A percentile compares a stretch with the other conserved stretches of the same genome.
Evolutionary conservation across 2,888 invertebrate genomes (phyloP).

Genomic region (Muscina levida): DNA sequence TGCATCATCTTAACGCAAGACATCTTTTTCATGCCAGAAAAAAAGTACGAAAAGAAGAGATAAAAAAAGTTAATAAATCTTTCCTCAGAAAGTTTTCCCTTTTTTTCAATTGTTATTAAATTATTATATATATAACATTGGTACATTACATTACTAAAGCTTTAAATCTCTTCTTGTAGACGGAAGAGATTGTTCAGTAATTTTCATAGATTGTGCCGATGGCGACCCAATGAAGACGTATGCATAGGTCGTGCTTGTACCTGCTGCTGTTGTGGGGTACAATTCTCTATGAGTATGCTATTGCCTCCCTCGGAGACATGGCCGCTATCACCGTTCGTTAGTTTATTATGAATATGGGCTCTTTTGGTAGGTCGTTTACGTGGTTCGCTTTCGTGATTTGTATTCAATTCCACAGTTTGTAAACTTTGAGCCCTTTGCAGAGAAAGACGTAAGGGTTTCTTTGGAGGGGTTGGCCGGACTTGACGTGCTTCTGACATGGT

Average conservation of each 20-base stretch:
- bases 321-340: constrained; percentile 61
- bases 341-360: constrained; percentile 74
- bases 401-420: constrained; percentile 83
- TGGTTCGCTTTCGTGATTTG: constrained; percentile 74
- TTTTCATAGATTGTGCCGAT: constrained; percentile 76
- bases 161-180: constrained; percentile 63
- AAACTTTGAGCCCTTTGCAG: constrained; percentile 91
- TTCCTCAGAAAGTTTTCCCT: constrained; percentile 60
- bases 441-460: constrained; percentile 90
- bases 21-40: constrained; percentile 23
- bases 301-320: constrained; percentile 46
- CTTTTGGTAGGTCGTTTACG: constrained; percentile 78
- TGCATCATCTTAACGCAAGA: constrained; percentile 18
- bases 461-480: constrained; percentile 89
- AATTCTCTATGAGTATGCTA: constrained; percentile 75
- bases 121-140: neutral
- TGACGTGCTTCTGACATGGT: constrained; percentile 83
- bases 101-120: neutral
- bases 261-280: constrained; percentile 44
- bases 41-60: neutral
- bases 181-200: constrained; percentile 71
- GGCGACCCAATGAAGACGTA: constrained; percentile 78
- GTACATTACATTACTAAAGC: constrained; percentile 48
- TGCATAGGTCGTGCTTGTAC: constrained; percentile 70
- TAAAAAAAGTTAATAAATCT: constrained; percentile 39